These are phyloP conservation scores for Apteryx mantelli DNA, from an alignment of 2,113 vertebrate species.

Conservation along the genomic window DNA sequence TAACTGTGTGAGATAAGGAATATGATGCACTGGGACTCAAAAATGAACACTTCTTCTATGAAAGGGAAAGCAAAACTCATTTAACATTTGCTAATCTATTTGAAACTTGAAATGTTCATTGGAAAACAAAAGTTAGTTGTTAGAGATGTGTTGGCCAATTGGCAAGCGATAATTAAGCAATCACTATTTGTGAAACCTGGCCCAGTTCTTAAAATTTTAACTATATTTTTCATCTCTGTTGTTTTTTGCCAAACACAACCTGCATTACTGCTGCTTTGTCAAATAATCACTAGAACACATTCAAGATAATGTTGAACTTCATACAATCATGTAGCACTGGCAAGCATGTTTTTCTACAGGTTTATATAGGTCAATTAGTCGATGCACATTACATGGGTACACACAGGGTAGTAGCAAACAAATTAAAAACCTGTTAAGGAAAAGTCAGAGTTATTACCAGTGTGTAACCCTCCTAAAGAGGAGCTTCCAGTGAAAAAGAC, in stretches of 20 bases:
- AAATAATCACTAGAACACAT: not conserved
- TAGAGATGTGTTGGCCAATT: not conserved
- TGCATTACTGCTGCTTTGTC: not conserved
- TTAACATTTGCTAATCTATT: slow-evolving; percentile 27
- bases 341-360: not conserved
- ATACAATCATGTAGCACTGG: not conserved
- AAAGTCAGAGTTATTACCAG: not conserved
- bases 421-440: not conserved
- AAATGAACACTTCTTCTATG: slow-evolving; percentile 30
- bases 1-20: slow-evolving; percentile 56
- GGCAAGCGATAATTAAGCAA: slow-evolving; percentile 47
- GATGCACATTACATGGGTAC: not conserved
- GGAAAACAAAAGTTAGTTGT: not conserved
- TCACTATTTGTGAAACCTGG: slow-evolving; percentile 37
- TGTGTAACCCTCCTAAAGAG: not conserved
- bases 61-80: slow-evolving; percentile 4
- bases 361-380: not conserved
- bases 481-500: not conserved
- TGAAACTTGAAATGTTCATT: slow-evolving; percentile 5
- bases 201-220: slow-evolving; percentile 23
- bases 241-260: not conserved
- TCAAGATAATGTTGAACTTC: not conserved
- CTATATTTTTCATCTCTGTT: not conserved
- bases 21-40: slow-evolving; percentile 16
- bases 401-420: not conserved